These are phyloP conservation scores for Drosophila sulfurigaster DNA, from an alignment of 1,140 invertebrate species.

Conservation along the genomic window DNA sequence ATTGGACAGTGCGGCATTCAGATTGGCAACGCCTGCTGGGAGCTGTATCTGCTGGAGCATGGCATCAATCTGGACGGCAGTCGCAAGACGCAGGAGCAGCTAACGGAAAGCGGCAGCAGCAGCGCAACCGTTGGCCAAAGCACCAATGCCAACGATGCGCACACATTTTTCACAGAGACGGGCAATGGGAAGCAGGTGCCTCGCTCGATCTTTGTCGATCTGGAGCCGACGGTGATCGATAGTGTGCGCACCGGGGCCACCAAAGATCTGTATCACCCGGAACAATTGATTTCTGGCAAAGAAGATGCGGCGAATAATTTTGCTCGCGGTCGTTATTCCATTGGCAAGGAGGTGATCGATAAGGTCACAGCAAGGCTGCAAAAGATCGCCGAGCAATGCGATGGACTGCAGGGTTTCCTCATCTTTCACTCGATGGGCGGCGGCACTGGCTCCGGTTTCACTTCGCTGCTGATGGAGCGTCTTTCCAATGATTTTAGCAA, in stretches of 20 bases:
- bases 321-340: constrained; percentile 91
- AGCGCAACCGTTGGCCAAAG: constrained; percentile 58
- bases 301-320: constrained; percentile 94
- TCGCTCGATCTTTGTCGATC: constrained; percentile 85
- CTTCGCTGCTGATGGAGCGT: constrained; percentile 89
- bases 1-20: constrained; percentile 90
- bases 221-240: constrained; percentile 86
- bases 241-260: constrained; percentile 88
- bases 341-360: constrained; percentile 92
- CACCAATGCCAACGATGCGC: constrained; percentile 76
- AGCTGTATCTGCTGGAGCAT: constrained; percentile 91
- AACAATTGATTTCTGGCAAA: constrained; percentile 91
- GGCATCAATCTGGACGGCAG: constrained; percentile 89
- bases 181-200: constrained; percentile 87
- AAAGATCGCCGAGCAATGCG: constrained; percentile 92
- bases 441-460: constrained; percentile 91
- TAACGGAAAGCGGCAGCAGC: constrained; percentile 66
- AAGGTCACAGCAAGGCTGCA: constrained; percentile 89
- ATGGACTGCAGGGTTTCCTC: constrained; percentile 92
- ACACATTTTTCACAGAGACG: constrained; percentile 89
- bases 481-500: constrained; percentile 88
- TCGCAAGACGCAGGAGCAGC: constrained; percentile 68
- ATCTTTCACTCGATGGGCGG: constrained; percentile 94
- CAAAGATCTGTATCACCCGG: constrained; percentile 89
- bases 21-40: constrained; percentile 93